A percentile compares a stretch with the other conserved stretches of the same genome.
These are phyloP conservation scores for Phalacrocorax carbo DNA, from an alignment of 2,113 vertebrate genomes.

Conservation along the genomic window DNA sequence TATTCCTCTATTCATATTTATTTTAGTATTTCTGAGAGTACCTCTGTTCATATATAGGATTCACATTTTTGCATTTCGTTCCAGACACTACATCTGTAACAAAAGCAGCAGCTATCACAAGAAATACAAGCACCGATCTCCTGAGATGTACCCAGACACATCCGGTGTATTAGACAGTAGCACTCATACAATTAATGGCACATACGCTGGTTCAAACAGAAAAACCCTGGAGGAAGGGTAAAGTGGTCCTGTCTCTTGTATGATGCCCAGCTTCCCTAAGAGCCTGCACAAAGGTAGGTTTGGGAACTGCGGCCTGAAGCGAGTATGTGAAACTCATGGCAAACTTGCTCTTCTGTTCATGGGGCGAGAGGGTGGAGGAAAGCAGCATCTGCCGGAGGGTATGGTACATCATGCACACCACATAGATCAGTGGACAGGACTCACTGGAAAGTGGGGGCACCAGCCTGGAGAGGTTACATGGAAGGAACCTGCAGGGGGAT, in stretches of 20 bases:
- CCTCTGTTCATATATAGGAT: background rate
- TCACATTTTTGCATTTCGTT: background rate
- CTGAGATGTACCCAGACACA: background rate
- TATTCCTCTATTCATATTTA: background rate
- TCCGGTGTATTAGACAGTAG: background rate
- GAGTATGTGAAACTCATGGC: fast-evolving
- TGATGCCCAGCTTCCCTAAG: background rate
- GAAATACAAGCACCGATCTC: background rate
- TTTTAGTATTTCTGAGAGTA: background rate
- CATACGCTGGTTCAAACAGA: background rate
- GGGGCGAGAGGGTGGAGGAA: fast-evolving
- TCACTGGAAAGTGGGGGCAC: fast-evolving
- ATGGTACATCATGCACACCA: too few species aligned
- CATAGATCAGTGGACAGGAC: background rate
- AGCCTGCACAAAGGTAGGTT: background rate
- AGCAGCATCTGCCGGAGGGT: background rate
- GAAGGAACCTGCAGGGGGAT: background rate
- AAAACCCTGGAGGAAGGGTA: background rate
- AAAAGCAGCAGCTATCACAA: background rate
- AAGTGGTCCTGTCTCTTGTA: background rate
- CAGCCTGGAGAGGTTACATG: fast-evolving
- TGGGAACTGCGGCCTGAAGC: background rate
- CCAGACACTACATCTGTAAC: background rate
- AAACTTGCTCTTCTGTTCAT: background rate
- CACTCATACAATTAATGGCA: background rate